Conservation (phyloP, 2,888 invertebrate species). For the Leptura quadrifasciata region DNA sequence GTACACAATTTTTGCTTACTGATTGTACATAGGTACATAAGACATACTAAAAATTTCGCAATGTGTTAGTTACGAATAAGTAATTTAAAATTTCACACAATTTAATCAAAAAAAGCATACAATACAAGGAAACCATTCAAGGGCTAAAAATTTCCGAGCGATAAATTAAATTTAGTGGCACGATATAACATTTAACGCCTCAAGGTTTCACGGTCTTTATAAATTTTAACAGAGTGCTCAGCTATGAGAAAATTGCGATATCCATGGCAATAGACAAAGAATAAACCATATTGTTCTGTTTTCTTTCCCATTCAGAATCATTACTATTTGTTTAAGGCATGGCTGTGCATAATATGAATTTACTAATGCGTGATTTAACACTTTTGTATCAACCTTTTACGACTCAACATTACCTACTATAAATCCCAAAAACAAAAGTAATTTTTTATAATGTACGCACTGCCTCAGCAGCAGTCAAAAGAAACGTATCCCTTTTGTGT, state of each 20-base stretch:
- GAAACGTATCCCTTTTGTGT: too few relatives aligned
- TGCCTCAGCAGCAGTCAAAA: too few relatives aligned
- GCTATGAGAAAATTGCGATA: neutral
- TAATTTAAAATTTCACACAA: too few relatives aligned
- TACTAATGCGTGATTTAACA: too few relatives aligned
- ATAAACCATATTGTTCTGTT: neutral
- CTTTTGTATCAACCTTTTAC: too few relatives aligned
- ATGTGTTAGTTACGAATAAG: too few relatives aligned
- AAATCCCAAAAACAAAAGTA: too few relatives aligned
- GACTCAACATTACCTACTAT: too few relatives aligned
- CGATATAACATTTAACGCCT: constrained; percentile 45
- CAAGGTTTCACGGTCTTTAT: neutral
- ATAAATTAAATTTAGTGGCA: constrained; percentile 48
- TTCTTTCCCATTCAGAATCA: neutral
- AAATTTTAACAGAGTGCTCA: neutral
- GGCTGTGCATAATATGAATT: neutral
- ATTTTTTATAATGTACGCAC: too few relatives aligned
- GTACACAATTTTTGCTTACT: too few relatives aligned
- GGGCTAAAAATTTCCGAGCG: neutral
- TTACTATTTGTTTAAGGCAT: neutral
- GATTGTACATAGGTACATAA: too few relatives aligned
- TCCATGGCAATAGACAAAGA: neutral
- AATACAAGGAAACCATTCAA: neutral
- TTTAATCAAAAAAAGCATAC: neutral
- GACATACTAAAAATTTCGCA: too few relatives aligned